Evolutionary conservation across 2,888 invertebrate species (phyloP), one percentile per base, ranked within the genome.

Genomic region (Tuta absoluta): DNA sequence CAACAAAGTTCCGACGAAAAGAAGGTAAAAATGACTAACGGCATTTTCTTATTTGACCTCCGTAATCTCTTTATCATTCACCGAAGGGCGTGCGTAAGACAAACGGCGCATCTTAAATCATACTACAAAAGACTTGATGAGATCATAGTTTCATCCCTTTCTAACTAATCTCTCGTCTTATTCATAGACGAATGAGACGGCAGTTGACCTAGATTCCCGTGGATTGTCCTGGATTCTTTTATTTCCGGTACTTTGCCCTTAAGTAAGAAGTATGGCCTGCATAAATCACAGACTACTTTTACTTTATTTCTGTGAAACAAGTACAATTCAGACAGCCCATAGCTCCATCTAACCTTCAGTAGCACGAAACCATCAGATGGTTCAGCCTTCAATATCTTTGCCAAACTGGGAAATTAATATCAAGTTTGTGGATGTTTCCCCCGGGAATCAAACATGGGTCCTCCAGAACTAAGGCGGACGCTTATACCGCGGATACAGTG

Each of bases 171-270:
- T 24, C 51, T 24, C 14, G 24, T 53, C 51, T 23, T 24, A 24
- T 23, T 14, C 23, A 21, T 23, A 23, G 51, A 24, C 24, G 23
- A 53, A 24, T 23, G 68, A 33, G 33, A 64, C 63, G 63, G 63
- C 65, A 63, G 49, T 67, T 67, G 66, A 68, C 51, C 51, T 53
- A 23, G 51, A 53, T 53, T 53, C 12, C 51, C 51, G 14, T 14
- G 23, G 24, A 53, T 53, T 53, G 51, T 53, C 51, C 51, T 53
- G 24, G 23, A 53, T 53, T 14, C 51, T 53, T 53, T 53, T 33
- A 33, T 12, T 53, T 21, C 51, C 21, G 11, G 24, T 53, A 53
- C 24, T 53, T 53, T 23, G 23, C 24, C 24, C 14, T 14, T 53
- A 53, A 24, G 24, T 12, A 24, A 23, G 24, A 53, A 23, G 19